Base-by-base conservation (phyloP, 2,113 vertebrate genomes). In the Oncorhynchus masou region DNA sequence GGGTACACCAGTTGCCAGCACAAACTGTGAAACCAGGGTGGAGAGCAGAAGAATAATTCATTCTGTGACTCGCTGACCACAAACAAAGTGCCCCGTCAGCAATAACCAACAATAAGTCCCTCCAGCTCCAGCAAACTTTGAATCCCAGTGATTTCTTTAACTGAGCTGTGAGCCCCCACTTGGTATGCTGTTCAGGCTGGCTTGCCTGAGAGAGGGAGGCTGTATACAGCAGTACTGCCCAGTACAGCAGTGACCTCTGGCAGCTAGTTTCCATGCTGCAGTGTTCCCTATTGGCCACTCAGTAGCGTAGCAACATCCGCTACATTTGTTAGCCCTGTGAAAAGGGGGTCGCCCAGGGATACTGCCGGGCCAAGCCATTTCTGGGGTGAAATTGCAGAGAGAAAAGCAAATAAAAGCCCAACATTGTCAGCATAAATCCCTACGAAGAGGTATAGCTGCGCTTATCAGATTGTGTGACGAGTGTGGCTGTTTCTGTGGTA, bases 371-470 rank as follows among this genome's bases (percentile, higher is more conserved):
- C 39, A 45, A 9, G 39, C 39, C 39, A 45, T 45, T 76, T 81
- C 51, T 67, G 74, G 45, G 74, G 51, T 19, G 73, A 62, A 62
- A 62, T 62, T 24, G 20, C 1, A 15, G 24, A 66, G 85, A 75
- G 22, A 60, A 67, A 4, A 71, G 71, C 11, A 75, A 85, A 88
- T 81, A 64, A 87, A 84, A 77, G 39, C 39, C 39, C 73, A 72
- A 4, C 79, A 4, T 83, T 90, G 78, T 83, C 75, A 31, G 70
- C 72, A 62, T 88, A 78, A 86, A 87, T 87, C 82, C 76, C 45
- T 22, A 39, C 68, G 67, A 73, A 76, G 51, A 54, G 20, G 39
- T 45, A 45, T 2, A 45, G 39, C 39, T 45, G 39, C 8, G 8
- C 8, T 45, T 45, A 45, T 2, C 39, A 45, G 9, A 9, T 45